These are phyloP conservation scores for Scolopax rusticola DNA, from an alignment of 2,797 vertebrate genomes.

Conservation along the genomic window DNA sequence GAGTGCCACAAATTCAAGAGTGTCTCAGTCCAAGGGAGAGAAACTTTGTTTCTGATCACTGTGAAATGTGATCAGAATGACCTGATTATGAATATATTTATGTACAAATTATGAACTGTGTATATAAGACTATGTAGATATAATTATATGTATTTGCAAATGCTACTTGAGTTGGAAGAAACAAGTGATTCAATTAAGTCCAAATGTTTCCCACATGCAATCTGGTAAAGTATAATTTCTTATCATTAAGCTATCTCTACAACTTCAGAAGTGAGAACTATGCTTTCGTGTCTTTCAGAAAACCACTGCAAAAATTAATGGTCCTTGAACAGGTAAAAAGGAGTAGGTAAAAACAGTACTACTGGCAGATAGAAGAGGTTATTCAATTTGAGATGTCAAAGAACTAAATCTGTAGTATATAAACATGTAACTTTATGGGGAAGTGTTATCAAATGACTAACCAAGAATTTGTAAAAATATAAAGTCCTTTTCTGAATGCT, in stretches of 20 bases:
- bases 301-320: conserved; percentile 41
- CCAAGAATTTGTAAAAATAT: neutral
- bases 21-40: neutral
- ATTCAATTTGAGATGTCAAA: conserved; percentile 20
- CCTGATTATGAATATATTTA: neutral
- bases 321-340: conserved; percentile 25
- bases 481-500: neutral
- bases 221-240: conserved; percentile 47
- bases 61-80: neutral
- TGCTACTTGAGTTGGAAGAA: conserved; percentile 40
- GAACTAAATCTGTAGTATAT: neutral
- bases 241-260: conserved; percentile 29
- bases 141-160: conserved; percentile 49
- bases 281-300: conserved; percentile 41
- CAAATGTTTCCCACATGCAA: conserved; percentile 52
- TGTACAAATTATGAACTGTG: neutral
- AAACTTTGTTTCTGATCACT: neutral
- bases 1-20: neutral
- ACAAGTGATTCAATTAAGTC: conserved; percentile 51
- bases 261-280: conserved; percentile 29
- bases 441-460: conserved; percentile 1
- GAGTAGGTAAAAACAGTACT: neutral
- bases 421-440: neutral
- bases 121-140: neutral
- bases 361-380: neutral